Evolutionary conservation across 2,113 vertebrate genomes (phyloP).

Genomic region (Percopsis transmontana): DNA sequence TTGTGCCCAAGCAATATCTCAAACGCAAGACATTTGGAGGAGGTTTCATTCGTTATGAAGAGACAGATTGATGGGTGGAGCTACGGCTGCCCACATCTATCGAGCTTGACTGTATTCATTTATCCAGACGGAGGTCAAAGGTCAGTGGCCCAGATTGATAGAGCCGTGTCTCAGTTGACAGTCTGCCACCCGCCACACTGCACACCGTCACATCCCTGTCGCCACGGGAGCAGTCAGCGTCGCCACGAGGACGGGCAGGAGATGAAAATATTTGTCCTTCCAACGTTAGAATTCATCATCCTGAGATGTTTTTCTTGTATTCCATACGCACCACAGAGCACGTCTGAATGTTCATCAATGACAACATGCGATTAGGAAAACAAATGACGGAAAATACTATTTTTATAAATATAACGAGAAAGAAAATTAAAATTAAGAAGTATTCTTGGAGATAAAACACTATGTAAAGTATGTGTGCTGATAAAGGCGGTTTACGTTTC

Average conservation of each 20-base stretch:
- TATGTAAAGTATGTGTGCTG: background rate
- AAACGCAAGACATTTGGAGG: constrained; percentile 23
- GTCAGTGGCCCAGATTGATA: constrained; percentile 66
- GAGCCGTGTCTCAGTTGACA: constrained; percentile 66
- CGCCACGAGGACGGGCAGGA: constrained; percentile 4
- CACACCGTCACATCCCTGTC: constrained; percentile 50
- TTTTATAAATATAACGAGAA: background rate
- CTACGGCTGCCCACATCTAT: constrained; percentile 4
- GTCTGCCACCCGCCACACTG: constrained; percentile 64
- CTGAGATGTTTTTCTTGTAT: background rate
- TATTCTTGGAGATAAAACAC: background rate
- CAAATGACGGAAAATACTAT: background rate
- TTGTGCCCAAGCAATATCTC: constrained; percentile 30
- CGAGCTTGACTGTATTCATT: constrained; percentile 38
- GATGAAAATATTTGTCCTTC: constrained; percentile 23
- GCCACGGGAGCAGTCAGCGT: constrained; percentile 35
- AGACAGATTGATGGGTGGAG: constrained; percentile 24
- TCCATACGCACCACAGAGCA: constrained; percentile 15
- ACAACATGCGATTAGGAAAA: constrained; percentile 6
- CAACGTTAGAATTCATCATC: constrained; percentile 44
- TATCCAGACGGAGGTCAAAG: constrained; percentile 21
- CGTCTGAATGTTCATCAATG: background rate
- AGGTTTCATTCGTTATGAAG: constrained; percentile 24
- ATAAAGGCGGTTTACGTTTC: constrained; percentile 10
- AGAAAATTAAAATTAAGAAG: background rate